These are phyloP conservation scores for Pyrrhosoma nymphula DNA, from an alignment of 2,888 invertebrate genomes.

Conservation along the genomic window DNA sequence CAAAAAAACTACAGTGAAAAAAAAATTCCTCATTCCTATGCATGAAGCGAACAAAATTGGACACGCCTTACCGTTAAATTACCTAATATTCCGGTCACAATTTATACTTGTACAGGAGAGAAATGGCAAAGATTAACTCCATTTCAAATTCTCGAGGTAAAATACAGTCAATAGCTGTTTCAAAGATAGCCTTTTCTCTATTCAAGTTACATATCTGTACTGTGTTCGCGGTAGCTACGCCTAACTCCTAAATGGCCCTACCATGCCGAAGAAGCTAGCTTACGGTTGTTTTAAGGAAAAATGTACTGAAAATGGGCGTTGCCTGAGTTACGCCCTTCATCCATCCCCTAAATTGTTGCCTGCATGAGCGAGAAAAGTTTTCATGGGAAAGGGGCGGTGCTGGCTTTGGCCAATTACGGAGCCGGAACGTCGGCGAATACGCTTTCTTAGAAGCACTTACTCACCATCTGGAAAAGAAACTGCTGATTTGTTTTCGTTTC, in stretches of 20 bases:
- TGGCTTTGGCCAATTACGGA: slow-evolving; percentile 8
- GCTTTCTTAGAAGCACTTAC: slow-evolving; percentile 28
- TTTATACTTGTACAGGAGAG: too few relatives aligned
- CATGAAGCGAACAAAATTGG: too few relatives aligned
- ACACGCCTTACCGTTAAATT: too few relatives aligned
- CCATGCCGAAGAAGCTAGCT: background rate
- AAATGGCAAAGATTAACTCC: too few relatives aligned
- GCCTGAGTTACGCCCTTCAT: slow-evolving; percentile 1
- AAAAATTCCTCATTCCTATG: too few relatives aligned
- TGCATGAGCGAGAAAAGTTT: background rate
- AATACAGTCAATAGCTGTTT: background rate
- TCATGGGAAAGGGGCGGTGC: slow-evolving; percentile 32
- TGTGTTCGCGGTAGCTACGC: background rate
- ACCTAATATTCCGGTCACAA: too few relatives aligned
- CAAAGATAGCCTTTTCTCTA: background rate
- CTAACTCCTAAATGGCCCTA: background rate
- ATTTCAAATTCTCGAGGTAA: too few relatives aligned
- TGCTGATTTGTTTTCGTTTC: slow-evolving; percentile 36
- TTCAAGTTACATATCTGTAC: too few relatives aligned
- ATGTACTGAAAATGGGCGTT: slow-evolving; percentile 15
- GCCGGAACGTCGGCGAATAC: background rate
- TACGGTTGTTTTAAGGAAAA: background rate
- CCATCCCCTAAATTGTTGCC: slow-evolving; percentile 22
- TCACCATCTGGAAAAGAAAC: background rate
- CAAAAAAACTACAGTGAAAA: too few relatives aligned